A percentile compares a stretch with the other conserved stretches of the same genome.
These are phyloP conservation scores for Thamnaconus septentrionalis DNA, from an alignment of 2,113 vertebrate genomes.

Conservation along the genomic window DNA sequence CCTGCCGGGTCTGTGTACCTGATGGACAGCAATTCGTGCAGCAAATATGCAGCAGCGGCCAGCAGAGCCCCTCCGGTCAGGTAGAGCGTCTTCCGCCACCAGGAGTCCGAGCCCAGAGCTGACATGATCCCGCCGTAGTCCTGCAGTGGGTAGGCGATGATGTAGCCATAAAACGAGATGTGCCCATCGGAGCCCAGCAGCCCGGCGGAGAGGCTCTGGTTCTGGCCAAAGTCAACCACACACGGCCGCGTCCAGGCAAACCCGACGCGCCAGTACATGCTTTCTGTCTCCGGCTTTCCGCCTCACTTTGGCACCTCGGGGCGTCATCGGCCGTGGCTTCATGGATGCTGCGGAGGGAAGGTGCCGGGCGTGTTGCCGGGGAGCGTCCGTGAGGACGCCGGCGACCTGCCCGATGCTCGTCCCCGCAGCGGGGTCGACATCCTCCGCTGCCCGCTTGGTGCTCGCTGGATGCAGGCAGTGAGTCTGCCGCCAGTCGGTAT, in stretches of 20 bases:
- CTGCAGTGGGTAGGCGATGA: constrained; percentile 91
- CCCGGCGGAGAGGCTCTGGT: constrained; percentile 86
- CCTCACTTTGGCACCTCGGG: constrained; percentile 69
- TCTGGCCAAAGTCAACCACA: constrained; percentile 90
- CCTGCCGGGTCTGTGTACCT: constrained; percentile 77
- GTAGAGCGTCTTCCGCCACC: constrained; percentile 98
- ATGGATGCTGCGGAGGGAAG: constrained; percentile 53
- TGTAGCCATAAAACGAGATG: constrained; percentile 90
- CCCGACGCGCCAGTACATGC: constrained; percentile 94
- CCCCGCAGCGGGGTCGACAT: constrained; percentile 69
- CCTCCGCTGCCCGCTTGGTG: constrained; percentile 64
- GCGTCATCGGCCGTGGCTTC: constrained; percentile 70
- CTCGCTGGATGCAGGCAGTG: constrained; percentile 19
- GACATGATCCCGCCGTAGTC: constrained; percentile 92
- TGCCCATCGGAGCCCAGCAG: constrained; percentile 85
- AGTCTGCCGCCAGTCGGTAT: not conserved
- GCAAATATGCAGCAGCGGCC: constrained; percentile 93
- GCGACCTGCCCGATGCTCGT: constrained; percentile 59
- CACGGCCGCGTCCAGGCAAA: constrained; percentile 89
- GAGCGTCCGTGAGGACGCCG: constrained; percentile 31
- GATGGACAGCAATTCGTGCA: constrained; percentile 93
- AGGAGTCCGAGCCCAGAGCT: constrained; percentile 91
- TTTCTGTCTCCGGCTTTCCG: constrained; percentile 73
- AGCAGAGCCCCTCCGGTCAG: constrained; percentile 95
- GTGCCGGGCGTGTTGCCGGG: constrained; percentile 17